These are phyloP conservation scores for Conchocele bisecta DNA, from an alignment of 2,888 invertebrate species.

Conservation along the genomic window DNA sequence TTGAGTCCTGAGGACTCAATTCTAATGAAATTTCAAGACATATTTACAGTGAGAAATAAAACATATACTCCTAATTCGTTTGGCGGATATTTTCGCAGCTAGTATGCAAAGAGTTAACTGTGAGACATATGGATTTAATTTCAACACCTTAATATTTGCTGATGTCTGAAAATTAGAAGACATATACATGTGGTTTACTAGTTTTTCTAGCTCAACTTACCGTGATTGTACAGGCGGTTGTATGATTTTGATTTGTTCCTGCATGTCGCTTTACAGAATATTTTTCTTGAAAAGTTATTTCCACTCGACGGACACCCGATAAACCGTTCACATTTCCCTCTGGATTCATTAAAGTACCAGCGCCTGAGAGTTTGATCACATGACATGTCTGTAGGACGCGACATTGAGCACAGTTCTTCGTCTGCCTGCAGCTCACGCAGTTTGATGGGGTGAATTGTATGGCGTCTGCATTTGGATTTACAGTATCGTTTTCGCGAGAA, in stretches of 20 bases:
- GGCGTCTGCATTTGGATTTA: conserved; percentile 56
- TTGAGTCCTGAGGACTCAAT: no score
- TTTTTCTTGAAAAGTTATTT: conserved; percentile 53
- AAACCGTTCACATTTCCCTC: conserved; percentile 49
- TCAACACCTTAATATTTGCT: no score
- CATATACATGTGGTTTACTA: not conserved
- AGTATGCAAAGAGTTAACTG: no score
- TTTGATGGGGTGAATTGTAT: conserved; percentile 20
- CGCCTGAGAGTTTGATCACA: conserved; percentile 32
- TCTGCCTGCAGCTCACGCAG: not conserved
- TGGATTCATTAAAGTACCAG: conserved; percentile 49
- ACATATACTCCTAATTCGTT: no score
- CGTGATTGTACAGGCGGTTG: not conserved
- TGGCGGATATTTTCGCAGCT: no score
- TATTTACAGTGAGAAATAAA: no score
- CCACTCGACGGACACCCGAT: conserved; percentile 38
- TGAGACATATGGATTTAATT: no score
- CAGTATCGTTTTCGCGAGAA: conserved; percentile 61
- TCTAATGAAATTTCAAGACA: no score
- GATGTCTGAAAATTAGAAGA: not conserved
- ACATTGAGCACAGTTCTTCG: not conserved
- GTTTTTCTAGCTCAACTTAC: conserved; percentile 2
- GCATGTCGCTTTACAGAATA: conserved; percentile 51
- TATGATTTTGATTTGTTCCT: conserved; percentile 11
- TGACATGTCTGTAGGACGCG: not conserved